Conservation (phyloP, 92 coral and sea anemone species). For the Parazoanthus atlanticus region DNA sequence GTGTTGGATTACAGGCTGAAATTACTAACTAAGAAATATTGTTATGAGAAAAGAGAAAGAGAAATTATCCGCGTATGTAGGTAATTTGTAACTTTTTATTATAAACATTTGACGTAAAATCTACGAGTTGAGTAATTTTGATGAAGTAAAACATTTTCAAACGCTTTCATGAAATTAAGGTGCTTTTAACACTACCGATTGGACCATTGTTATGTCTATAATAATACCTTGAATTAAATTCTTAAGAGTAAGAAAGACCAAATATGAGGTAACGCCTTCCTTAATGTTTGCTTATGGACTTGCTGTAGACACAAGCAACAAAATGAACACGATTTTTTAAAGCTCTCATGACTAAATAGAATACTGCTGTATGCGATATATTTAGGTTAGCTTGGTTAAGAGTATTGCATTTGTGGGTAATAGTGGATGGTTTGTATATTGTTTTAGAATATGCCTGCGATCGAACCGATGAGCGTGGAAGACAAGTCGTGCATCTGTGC, state of each 20-base stretch:
- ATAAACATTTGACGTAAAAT: background rate
- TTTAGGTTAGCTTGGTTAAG: background rate
- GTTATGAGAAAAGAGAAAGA: background rate
- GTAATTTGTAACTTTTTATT: constrained; percentile 26
- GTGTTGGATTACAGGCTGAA: background rate
- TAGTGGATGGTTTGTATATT: constrained; percentile 6
- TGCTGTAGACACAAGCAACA: background rate
- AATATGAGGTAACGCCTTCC: constrained; percentile 29
- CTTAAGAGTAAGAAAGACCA: constrained; percentile 36
- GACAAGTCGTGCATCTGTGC: constrained; percentile 79
- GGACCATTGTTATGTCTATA: constrained; percentile 40
- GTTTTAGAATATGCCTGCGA: constrained; percentile 74
- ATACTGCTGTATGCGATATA: background rate
- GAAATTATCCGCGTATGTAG: background rate
- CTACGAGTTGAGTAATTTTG: background rate
- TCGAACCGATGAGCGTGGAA: constrained; percentile 66
- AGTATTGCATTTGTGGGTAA: background rate
- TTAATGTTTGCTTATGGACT: constrained; percentile 27
- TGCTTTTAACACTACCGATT: constrained; percentile 21
- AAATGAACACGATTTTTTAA: background rate
- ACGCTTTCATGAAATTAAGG: constrained; percentile 13
- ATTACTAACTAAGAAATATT: background rate
- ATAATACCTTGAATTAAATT: constrained; percentile 39
- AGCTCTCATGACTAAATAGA: background rate
- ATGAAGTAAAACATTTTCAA: constrained; percentile 18